A percentile compares a stretch with the other conserved stretches of the same genome.
Conservation (phyloP, 2,113 vertebrate genomes). For the Dromas ardeola region DNA sequence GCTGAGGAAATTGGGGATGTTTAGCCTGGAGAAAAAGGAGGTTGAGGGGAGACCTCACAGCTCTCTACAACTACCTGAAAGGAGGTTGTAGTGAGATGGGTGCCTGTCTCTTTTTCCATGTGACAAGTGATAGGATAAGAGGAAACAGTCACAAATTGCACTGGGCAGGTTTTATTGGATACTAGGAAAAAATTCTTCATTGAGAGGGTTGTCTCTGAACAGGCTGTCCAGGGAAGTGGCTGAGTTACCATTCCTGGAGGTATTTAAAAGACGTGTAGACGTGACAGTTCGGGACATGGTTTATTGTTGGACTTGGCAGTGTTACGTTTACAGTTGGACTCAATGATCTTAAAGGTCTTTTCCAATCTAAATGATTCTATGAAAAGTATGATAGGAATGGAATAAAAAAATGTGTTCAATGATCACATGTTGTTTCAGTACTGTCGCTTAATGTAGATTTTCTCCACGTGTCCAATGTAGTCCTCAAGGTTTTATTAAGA, state of each 20-base stretch:
- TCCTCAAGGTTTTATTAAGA: neutral
- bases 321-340: neutral
- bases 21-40: neutral
- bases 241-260: neutral
- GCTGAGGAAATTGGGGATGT: neutral
- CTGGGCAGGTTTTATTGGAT: neutral
- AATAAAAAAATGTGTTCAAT: rapidly evolving
- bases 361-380: neutral
- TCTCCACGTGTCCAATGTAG: rapidly evolving
- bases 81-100: rapidly evolving
- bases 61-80: neutral
- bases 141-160: rapidly evolving
- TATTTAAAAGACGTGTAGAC: neutral
- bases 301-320: neutral
- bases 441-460: neutral
- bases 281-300: rapidly evolving
- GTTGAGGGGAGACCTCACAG: rapidly evolving
- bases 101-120: neutral
- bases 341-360: neutral
- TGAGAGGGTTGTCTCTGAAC: neutral
- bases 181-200: neutral
- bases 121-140: neutral
- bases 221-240: neutral
- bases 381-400: neutral
- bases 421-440: neutral